Evolutionary conservation across 2,888 invertebrate species (phyloP), one percentile per base, ranked within the genome.

Genomic region (Torymus texanus): DNA sequence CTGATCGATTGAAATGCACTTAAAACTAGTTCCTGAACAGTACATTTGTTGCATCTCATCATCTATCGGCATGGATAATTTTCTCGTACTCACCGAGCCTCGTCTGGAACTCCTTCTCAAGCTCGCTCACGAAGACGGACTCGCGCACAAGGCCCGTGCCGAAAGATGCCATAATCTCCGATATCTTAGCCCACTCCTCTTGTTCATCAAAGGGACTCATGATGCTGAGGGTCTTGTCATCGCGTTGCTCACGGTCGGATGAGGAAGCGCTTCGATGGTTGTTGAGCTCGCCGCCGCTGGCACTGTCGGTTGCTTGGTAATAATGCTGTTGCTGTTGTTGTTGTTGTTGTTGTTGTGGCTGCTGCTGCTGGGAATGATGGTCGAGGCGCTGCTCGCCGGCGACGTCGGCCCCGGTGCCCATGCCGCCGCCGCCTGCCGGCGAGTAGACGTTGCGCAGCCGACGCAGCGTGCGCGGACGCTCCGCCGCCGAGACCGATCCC

Each of bases 171-270:
- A 98, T 96, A 86, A 98, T 98, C 91, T 97, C 97, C 67, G 97
- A 96, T 86, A 98, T 97, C 91, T 97, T 97, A 29, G 97, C 97
- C 97, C 98, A 98, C 91, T 98, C 98, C 91, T 97, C 97, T 91
- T 96, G 94, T 89, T 97, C 97, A 91, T 97, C 97, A 90, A 97
- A 97, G 2, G 97, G 97, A 88, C 96, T 97, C 85, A 97, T 92
- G 84, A 96, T 93, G 75, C 92, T 92, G 82, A 92, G 90, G 41
- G 92, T 91, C 80, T 92, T 91, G 83, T 91, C 89, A 86, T 90
- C 89, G 76, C 89, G 87, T 75, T 90, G 71, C 21, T 76, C 58
- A 3, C 70, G 70, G 8, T 53, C 62, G 41, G 41, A 8, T 41
- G 41, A 41, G 0, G 16, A 11, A 10, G 41, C n/a, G 0, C 50